phyloP scores from a whole-genome alignment of 2,113 vertebrate species.

The Ctenodactylus gundi region DNA sequence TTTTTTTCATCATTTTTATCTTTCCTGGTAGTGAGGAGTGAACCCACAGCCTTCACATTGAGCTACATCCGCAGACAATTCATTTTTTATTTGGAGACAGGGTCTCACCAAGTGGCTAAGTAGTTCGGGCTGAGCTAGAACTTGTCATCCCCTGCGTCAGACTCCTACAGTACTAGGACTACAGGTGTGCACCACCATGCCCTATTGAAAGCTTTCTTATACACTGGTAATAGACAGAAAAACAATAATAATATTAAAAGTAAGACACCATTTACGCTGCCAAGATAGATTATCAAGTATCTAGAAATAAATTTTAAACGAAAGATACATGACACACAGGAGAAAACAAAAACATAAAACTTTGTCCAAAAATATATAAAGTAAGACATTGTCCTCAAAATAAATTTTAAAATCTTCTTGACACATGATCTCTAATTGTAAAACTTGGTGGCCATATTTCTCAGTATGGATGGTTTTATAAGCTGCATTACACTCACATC shows the following conservation, averaged over 20 bases:
- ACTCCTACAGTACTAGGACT: no score
- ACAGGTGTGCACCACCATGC: not conserved
- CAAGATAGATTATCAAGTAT: not conserved
- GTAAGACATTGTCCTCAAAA: not conserved
- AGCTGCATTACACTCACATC: not conserved
- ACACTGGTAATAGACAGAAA: not conserved
- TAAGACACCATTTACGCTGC: not conserved
- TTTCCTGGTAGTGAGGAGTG: not conserved
- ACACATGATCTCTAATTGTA: not conserved
- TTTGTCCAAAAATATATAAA: not conserved
- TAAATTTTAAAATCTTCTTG: not conserved
- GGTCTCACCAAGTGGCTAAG: no score
- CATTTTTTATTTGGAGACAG: no score
- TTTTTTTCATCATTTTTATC: no score
- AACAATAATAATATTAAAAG: not conserved
- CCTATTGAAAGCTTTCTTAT: not conserved
- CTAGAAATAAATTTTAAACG: not conserved
- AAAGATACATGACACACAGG: not conserved
- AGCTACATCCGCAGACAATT: no score
- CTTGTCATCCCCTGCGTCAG: no score
- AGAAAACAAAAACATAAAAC: not conserved
- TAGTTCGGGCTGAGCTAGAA: no score
- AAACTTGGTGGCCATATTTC: not conserved
- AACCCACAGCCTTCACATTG: no score
- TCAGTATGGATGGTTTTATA: not conserved